These are phyloP conservation scores for Jordanella pulchra DNA, from an alignment of 2,797 vertebrate species.

Conservation along the genomic window DNA sequence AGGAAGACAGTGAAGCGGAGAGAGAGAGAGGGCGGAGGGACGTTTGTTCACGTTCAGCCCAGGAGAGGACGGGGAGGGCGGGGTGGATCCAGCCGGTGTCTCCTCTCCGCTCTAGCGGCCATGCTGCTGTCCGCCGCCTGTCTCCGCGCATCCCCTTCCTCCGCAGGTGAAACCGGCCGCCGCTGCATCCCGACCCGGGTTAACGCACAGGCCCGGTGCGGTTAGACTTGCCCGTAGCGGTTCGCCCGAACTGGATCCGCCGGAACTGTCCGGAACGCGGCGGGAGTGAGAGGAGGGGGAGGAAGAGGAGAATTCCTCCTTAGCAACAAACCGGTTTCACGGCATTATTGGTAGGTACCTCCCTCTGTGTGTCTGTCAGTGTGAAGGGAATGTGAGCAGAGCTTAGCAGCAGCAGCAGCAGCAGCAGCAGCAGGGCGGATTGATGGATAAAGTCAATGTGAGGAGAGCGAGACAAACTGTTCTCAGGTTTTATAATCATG, in stretches of 20 bases:
- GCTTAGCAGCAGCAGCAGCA: slow-evolving; percentile 19
- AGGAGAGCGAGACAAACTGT: not conserved
- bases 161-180: slow-evolving; percentile 38
- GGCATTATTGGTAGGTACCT: slow-evolving; percentile 65
- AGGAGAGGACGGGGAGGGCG: slow-evolving; percentile 15
- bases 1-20: slow-evolving; percentile 19
- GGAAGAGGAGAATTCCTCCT: slow-evolving; percentile 48
- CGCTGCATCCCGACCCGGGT: slow-evolving; percentile 39
- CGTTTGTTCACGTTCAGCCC: slow-evolving; percentile 43
- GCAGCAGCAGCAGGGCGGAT: slow-evolving; percentile 24
- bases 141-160: slow-evolving; percentile 48
- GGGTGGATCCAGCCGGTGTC: slow-evolving; percentile 48
- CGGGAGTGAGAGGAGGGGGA: not conserved
- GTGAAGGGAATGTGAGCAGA: slow-evolving; percentile 36
- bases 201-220: slow-evolving; percentile 17
- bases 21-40: slow-evolving; percentile 12
- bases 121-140: slow-evolving; percentile 59
- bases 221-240: slow-evolving; percentile 6
- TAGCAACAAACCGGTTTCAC: slow-evolving; percentile 70
- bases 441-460: slow-evolving; percentile 32
- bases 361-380: slow-evolving; percentile 34
- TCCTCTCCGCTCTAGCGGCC: slow-evolving; percentile 71
- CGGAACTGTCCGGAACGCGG: slow-evolving; percentile 16
- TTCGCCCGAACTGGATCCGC: slow-evolving; percentile 1
- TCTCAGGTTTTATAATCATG: not conserved